Percentiles rank a stretch among this genome's conserved stretches.
These are phyloP conservation scores for Drosophila borealis DNA, from an alignment of 2,888 invertebrate species.

Conservation along the genomic window DNA sequence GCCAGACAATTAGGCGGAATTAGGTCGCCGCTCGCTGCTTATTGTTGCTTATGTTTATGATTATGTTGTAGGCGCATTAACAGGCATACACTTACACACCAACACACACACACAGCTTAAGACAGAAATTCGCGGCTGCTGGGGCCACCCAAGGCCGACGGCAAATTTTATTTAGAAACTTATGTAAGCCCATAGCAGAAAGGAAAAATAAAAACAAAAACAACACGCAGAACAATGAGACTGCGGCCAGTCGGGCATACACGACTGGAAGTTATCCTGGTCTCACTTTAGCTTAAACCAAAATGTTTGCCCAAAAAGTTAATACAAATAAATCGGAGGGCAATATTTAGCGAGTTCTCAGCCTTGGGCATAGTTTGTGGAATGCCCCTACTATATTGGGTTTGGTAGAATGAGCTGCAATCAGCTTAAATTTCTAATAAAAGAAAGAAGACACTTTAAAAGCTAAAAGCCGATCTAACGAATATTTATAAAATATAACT, in stretches of 20 bases:
- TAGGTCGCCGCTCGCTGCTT: conserved; percentile 76
- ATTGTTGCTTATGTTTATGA: conserved; percentile 63
- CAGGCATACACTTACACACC: conserved; percentile 20
- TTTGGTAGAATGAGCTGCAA: too few species aligned
- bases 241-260: not conserved
- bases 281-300: not conserved
- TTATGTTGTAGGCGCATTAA: conserved; percentile 66
- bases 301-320: too few species aligned
- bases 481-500: too few species aligned
- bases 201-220: conserved; percentile 16
- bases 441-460: too few species aligned
- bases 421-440: too few species aligned
- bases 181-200: conserved; percentile 30
- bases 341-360: too few species aligned
- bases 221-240: conserved; percentile 2
- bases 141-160: conserved; percentile 26
- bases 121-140: conserved; percentile 16
- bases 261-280: not conserved
- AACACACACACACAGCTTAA: not conserved
- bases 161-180: conserved; percentile 59
- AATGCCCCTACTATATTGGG: too few species aligned
- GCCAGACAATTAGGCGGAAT: conserved; percentile 62
- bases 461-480: too few species aligned
- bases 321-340: too few species aligned
- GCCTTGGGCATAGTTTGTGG: too few species aligned